Base-by-base conservation (phyloP, 2,113 vertebrate species). In the Odontophorus gujanensis region DNA sequence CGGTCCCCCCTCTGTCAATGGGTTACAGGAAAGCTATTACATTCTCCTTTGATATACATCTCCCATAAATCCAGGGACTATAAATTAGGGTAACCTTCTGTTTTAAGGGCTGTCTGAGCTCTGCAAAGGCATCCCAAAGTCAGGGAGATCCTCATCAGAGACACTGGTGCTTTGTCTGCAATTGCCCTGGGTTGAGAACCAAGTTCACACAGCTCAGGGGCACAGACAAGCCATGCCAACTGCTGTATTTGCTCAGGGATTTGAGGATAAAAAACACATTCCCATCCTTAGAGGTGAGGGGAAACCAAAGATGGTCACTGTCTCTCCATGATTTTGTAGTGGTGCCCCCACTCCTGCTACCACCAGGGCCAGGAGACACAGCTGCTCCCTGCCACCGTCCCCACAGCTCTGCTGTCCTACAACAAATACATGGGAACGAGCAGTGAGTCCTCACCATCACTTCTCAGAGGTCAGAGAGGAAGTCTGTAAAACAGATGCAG, bases 111-210 rank as follows among this genome's bases (percentile, higher is more conserved):
- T 87, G 72, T 74, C 71, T 91, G 81, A 96, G 75, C 80, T 63
- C 75, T 59, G 42, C 95, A 96, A 96, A 95, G 94, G 50, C 91
- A 89, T 87, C 85, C 68, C 94, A 95, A 96, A 96, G 95, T 96
- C 95, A 95, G 91, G 87, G 63, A 83, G 75, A 85, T 77, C 55
- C 75, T 82, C 6, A 0, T 26, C 0, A 6, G 40, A 76, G 59
- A 81, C 30, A 36, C 1, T 3, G 20, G 28, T 22, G 18, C 21
- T 42, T 34, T 48, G n/a, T 77, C 28, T 50, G 61, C 45, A 1
- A 10, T 11, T 48, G 45, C n/a, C 73, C 40, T 30, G 63, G 73
- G 51, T 66, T 25, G 51, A 34, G 48, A 59, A 65, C 58, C 4
- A 45, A 72, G 45, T 1, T 1, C 34, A 3, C 2, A n/a, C 73